A percentile compares a stretch with the other conserved stretches of the same genome.
phyloP scores from a whole-genome alignment of 2,113 vertebrate genomes.

The Ceyx cyanopectus region DNA sequence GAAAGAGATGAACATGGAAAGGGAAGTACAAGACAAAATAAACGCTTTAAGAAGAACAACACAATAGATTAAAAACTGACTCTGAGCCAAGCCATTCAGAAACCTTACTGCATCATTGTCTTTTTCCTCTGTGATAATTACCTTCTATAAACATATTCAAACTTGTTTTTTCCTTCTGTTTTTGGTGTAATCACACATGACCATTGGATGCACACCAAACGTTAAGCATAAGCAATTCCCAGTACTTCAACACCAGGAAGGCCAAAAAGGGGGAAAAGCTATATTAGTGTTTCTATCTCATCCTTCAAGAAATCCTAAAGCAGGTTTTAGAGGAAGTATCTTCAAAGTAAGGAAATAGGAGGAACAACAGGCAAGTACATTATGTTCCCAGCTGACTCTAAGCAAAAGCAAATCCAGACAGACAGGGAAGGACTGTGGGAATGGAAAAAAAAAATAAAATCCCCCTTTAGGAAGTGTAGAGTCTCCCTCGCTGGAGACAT shows the following conservation, averaged over 20 bases:
- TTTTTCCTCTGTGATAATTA: neutral
- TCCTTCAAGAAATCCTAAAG: conserved; percentile 64
- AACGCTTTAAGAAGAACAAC: neutral
- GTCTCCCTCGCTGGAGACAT: too few relatives aligned
- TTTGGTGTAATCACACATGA: conserved; percentile 1
- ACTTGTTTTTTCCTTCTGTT: conserved; percentile 64
- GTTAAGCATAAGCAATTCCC: neutral
- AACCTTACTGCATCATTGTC: conserved; percentile 38
- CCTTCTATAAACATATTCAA: conserved; percentile 49
- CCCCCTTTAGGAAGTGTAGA: neutral
- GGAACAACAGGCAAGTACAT: conserved; percentile 17
- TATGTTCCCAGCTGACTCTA: conserved; percentile 28
- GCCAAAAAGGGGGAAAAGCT: neutral
- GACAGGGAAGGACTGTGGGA: neutral
- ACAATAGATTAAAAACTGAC: conserved; percentile 20
- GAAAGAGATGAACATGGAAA: neutral
- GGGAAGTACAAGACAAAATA: conserved; percentile 23
- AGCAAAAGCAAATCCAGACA: conserved; percentile 14
- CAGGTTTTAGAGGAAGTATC: conserved; percentile 51
- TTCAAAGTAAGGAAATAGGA: conserved; percentile 63
- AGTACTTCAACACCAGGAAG: conserved; percentile 38
- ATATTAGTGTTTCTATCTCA: conserved; percentile 46
- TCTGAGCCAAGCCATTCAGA: conserved; percentile 36
- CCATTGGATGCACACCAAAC: conserved; percentile 7
- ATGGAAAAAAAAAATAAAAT: neutral